Evolutionary conservation across 1,140 invertebrate species (phyloP).

Genomic region (Saccostrea glomerata): DNA sequence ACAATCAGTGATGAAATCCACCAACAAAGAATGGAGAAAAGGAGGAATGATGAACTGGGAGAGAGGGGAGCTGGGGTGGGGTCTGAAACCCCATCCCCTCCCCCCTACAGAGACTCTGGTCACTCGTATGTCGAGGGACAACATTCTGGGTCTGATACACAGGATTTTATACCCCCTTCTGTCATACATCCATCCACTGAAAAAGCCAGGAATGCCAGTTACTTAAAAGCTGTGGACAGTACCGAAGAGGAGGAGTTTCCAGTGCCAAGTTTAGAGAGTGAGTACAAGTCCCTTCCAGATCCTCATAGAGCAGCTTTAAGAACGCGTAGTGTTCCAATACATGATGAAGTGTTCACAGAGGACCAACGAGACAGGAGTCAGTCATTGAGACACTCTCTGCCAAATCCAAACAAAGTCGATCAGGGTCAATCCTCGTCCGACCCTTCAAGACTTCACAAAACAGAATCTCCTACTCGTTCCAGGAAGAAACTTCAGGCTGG

Average conservation of each 20-base stretch:
- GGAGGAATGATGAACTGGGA: conserved; percentile 75
- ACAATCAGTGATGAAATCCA: conserved; percentile 97
- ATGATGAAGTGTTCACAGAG: conserved; percentile 11
- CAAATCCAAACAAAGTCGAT: conserved; percentile 21
- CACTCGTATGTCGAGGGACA: conserved; percentile 79
- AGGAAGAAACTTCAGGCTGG: conserved; percentile 62
- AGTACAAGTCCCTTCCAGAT: conserved; percentile 65
- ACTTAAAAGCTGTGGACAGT: conserved; percentile 67
- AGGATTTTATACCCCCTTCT: conserved; percentile 58
- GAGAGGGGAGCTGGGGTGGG: conserved; percentile 79
- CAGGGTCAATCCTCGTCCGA: neutral
- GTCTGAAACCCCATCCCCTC: conserved; percentile 79
- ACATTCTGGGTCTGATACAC: conserved; percentile 49
- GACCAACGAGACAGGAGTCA: conserved; percentile 10
- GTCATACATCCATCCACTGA: conserved; percentile 64
- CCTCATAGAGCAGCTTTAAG: conserved; percentile 32
- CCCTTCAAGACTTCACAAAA: neutral
- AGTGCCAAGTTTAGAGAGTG: conserved; percentile 63
- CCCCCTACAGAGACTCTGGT: conserved; percentile 82
- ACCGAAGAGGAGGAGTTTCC: conserved; percentile 55
- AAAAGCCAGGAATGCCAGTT: conserved; percentile 66
- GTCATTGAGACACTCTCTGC: conserved; percentile 33
- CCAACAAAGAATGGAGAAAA: conserved; percentile 78
- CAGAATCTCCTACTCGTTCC: conserved; percentile 54
- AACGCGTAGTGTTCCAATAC: neutral